These are phyloP conservation scores for Noctua fimbriata DNA, from an alignment of 2,888 invertebrate species.

Conservation along the genomic window DNA sequence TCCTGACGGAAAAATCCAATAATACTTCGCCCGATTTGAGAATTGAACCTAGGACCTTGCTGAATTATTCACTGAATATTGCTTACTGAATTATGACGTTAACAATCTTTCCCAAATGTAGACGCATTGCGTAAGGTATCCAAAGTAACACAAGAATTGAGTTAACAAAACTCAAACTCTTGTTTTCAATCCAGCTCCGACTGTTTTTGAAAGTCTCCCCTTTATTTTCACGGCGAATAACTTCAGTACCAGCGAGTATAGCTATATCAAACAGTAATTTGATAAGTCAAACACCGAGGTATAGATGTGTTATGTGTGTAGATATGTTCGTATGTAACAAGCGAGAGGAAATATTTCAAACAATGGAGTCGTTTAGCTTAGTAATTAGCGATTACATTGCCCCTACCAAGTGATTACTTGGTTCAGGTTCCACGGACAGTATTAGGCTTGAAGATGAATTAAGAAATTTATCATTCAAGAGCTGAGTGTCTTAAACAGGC, in stretches of 20 bases:
- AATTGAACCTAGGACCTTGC: neutral
- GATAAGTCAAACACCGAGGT: slow-evolving; percentile 29
- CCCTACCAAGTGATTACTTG: slow-evolving; percentile 47
- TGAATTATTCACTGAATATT: neutral
- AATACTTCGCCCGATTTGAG: neutral
- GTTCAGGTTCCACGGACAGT: neutral
- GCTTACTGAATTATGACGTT: neutral
- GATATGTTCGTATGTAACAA: slow-evolving; percentile 5
- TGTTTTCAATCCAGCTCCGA: neutral
- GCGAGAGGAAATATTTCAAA: slow-evolving; percentile 56
- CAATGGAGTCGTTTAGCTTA: slow-evolving; percentile 62
- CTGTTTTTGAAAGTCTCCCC: slow-evolving; percentile 6
- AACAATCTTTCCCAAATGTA: neutral
- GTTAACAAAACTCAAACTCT: neutral
- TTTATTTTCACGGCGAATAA: slow-evolving; percentile 14
- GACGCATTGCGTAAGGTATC: neutral
- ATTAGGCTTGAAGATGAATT: neutral
- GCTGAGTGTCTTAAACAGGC: neutral
- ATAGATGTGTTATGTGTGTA: neutral
- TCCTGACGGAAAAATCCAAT: neutral
- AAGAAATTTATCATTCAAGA: neutral
- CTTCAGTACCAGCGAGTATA: neutral
- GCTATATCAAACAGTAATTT: slow-evolving; percentile 35
- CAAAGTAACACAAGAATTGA: neutral
- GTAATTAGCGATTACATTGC: slow-evolving; percentile 62